Conservation (phyloP, 1,140 invertebrate genomes). For the Glossosoma conforme region DNA sequence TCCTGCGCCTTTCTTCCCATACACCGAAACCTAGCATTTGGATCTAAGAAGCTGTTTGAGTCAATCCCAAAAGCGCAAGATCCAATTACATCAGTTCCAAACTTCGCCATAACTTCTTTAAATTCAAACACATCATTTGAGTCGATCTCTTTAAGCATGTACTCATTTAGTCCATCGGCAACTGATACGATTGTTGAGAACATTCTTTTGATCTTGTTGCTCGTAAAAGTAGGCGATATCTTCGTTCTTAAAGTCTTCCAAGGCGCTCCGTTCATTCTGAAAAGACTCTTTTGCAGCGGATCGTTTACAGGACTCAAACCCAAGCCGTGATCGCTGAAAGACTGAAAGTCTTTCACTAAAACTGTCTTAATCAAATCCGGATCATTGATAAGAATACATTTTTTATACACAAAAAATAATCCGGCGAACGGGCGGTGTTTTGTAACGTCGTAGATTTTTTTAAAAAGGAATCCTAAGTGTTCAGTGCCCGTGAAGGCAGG, state of each 20-base stretch:
- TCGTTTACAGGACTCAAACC: conserved; percentile 46
- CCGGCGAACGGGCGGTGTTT: conserved; percentile 26
- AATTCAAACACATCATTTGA: conserved; percentile 42
- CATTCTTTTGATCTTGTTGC: conserved; percentile 50
- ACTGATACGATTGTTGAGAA: conserved; percentile 29
- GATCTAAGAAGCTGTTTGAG: conserved; percentile 48
- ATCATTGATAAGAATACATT: conserved; percentile 46
- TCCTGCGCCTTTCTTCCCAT: conserved; percentile 40
- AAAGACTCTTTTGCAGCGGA: conserved; percentile 49
- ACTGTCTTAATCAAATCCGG: conserved; percentile 41
- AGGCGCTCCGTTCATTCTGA: conserved; percentile 43
- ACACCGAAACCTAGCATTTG: conserved; percentile 47
- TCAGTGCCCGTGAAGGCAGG: no score
- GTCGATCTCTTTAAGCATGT: conserved; percentile 4
- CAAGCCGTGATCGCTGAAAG: conserved; percentile 37
- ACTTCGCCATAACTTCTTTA: conserved; percentile 46
- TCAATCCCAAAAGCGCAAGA: conserved; percentile 56
- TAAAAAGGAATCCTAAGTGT: no score
- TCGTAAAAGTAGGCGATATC: conserved; percentile 51
- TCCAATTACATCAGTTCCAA: conserved; percentile 53
- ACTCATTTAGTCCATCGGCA: conserved; percentile 2
- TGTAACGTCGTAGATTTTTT: conserved; percentile 13
- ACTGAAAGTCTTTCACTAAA: conserved; percentile 54
- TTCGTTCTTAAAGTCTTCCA: conserved; percentile 50
- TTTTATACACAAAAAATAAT: conserved; percentile 39